These are phyloP conservation scores for Pungitius pungitius DNA, from an alignment of 2,113 vertebrate species.

Conservation along the genomic window DNA sequence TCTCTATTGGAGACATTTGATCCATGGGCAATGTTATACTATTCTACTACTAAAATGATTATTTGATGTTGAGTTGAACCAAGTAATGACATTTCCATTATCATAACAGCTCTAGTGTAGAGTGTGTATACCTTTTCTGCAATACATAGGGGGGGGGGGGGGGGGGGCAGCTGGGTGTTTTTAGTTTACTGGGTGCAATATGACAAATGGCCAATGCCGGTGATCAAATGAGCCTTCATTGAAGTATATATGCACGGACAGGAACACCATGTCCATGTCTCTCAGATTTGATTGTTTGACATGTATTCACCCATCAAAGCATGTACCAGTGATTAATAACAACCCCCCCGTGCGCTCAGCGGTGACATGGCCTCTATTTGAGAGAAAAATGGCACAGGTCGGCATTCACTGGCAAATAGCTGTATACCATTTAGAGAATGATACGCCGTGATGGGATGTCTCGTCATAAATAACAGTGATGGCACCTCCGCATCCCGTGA, in stretches of 20 bases:
- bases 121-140: conserved; percentile 14
- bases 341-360: conserved; percentile 57
- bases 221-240: conserved; percentile 66
- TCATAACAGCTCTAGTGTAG: neutral
- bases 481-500: conserved; percentile 77
- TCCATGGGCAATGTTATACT: no score
- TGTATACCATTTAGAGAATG: conserved; percentile 81
- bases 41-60: neutral
- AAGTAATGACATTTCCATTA: neutral
- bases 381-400: conserved; percentile 77
- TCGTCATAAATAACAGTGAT: conserved; percentile 81
- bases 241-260: conserved; percentile 67
- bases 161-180: conserved; percentile 37
- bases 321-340: conserved; percentile 78
- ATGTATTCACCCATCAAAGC: conserved; percentile 67
- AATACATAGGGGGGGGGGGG: no score
- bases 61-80: neutral
- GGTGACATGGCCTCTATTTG: conserved; percentile 78
- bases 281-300: conserved; percentile 73
- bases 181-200: conserved; percentile 9
- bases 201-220: conserved; percentile 53
- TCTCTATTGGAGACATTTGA: neutral
- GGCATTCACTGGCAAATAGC: conserved; percentile 66
- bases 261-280: conserved; percentile 49
- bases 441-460: conserved; percentile 77